Base-by-base conservation (phyloP, 2,797 vertebrate genomes). In the Hybognathus amarus region DNA sequence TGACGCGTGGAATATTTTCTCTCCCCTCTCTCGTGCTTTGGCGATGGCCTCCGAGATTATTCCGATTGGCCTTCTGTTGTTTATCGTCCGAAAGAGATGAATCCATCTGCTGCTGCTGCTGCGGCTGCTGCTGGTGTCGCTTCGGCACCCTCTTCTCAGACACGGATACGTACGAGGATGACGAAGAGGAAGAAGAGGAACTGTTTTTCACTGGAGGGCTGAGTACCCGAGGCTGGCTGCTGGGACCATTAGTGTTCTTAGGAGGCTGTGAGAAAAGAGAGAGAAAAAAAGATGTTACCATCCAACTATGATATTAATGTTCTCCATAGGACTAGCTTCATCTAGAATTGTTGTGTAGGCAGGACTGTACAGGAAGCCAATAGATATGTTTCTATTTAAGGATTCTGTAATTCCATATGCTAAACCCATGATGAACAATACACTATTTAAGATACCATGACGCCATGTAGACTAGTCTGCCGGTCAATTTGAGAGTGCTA, bases 1-100 rank as follows among this genome's bases (percentile, higher is more conserved):
- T 98, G 80, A 99, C 97, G 59, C 98, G 94, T 11, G 98, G 98
- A 91, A 98, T 99, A 94, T 99, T 99, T 97, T 97, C 91, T 97
- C 98, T 82, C 98, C 98, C 61, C 97, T 96, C 88, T 98, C 97
- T 88, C 96, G 96, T 64, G 97, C 98, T 93, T 97, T 98, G 78
- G 96, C 98, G 88, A 97, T 98, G 27, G 97, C 98, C 91, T 99
- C 98, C 0, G 97, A 98, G 94, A 99, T 99, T 89, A 99, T 99
- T 89, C 97, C 97, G 96, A 91, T 99, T 99, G 71, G 98, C 98
- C 91, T 99, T 99, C 91, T 98, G 97, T 92, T 99, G 98, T 91
- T 99, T 99, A 91, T 98, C 98, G 92, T 96, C 97, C 30, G 82
- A 50, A 47, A 82, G 52, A 40, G 87, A 17, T 50, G 94, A 91